phyloP scores from a whole-genome alignment of 2,797 vertebrate genomes.

The Erpetoichthys calabaricus region DNA sequence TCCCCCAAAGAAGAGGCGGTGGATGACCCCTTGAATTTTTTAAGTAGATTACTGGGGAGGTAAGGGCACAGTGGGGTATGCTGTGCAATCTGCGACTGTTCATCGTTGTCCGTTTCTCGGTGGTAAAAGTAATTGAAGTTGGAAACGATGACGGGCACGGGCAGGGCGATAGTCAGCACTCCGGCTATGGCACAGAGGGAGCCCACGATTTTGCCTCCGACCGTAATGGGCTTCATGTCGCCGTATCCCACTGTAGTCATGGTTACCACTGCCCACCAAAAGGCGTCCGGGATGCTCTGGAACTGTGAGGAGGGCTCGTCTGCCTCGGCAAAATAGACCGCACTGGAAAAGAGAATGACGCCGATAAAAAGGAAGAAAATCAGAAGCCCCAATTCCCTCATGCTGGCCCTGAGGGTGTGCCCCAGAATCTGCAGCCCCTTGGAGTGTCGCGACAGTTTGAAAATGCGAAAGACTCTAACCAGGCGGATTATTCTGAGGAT shows the following conservation, averaged over 20 bases:
- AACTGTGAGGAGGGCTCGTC: constrained; percentile 92
- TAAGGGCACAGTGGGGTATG: constrained; percentile 61
- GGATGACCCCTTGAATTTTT: constrained; percentile 78
- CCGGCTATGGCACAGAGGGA: constrained; percentile 95
- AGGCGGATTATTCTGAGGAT: constrained; percentile 94
- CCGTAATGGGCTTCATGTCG: constrained; percentile 97
- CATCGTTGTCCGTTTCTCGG: constrained; percentile 91
- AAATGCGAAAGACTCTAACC: constrained; percentile 93
- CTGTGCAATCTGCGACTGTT: constrained; percentile 70
- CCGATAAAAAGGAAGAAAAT: constrained; percentile 98
- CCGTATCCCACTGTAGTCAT: constrained; percentile 98
- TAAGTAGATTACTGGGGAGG: constrained; percentile 75
- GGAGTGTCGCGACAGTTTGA: constrained; percentile 93
- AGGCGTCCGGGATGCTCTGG: constrained; percentile 96
- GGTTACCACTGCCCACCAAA: constrained; percentile 98
- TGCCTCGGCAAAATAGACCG: constrained; percentile 93
- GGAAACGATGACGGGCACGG: constrained; percentile 96
- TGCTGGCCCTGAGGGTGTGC: constrained; percentile 89
- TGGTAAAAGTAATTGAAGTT: constrained; percentile 99
- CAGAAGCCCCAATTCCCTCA: constrained; percentile 91
- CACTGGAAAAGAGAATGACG: constrained; percentile 95
- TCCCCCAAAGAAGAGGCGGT: constrained; percentile 80
- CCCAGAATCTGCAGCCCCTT: constrained; percentile 97
- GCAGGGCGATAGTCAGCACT: constrained; percentile 93
- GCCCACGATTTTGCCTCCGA: constrained; percentile 95